Evolutionary conservation across 2,797 vertebrate genomes (phyloP).

Genomic region (Peromyscus attwateri): DNA sequence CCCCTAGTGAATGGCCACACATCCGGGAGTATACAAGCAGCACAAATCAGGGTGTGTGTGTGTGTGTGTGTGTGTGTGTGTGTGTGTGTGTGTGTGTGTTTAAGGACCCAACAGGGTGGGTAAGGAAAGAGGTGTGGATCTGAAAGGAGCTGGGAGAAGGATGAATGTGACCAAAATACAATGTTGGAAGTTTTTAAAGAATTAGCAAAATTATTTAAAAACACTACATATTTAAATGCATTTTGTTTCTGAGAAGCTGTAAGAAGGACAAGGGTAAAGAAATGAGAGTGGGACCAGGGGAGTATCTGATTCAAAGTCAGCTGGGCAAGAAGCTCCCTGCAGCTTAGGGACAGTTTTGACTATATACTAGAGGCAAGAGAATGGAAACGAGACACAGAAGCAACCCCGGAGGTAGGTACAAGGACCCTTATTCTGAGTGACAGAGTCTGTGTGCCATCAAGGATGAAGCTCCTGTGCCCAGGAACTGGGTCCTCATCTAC

Average conservation of each 20-base stretch:
- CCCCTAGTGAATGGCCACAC: too few relatives aligned
- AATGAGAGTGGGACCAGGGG: not conserved
- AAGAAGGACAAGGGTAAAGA: not conserved
- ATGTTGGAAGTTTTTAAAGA: not conserved
- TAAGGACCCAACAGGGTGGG: not conserved
- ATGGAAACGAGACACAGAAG: not conserved
- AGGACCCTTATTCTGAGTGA: accelerated
- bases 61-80: not conserved
- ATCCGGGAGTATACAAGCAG: not conserved
- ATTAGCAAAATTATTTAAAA: not conserved
- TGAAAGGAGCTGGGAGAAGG: not conserved
- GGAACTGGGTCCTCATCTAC: too few relatives aligned
- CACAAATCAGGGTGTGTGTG: not conserved
- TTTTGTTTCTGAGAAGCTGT: not conserved
- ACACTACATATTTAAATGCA: not conserved
- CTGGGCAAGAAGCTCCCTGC: not conserved
- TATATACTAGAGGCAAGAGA: not conserved
- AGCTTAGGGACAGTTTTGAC: not conserved
- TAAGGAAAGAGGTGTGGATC: not conserved
- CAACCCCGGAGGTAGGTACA: accelerated
- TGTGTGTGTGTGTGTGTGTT: too few relatives aligned
- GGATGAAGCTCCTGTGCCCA: not conserved
- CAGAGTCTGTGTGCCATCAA: too few relatives aligned
- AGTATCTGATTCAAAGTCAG: not conserved
- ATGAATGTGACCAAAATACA: not conserved